These are phyloP conservation scores for Euphonia xanthogaster DNA, from an alignment of 2,797 vertebrate genomes.

Conservation along the genomic window DNA sequence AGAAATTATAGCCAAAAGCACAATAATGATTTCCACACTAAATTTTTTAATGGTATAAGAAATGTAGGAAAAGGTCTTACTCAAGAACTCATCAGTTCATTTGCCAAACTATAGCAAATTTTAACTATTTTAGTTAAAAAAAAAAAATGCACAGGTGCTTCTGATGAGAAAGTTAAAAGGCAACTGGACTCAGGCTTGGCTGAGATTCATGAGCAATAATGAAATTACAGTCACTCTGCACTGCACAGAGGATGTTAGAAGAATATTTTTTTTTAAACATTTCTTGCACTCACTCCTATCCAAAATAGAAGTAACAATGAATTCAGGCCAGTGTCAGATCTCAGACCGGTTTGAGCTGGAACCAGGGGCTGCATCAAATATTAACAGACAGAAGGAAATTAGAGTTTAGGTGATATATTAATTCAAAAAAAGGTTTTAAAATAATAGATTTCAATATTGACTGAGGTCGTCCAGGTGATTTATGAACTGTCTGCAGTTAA, in stretches of 20 bases:
- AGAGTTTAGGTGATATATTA: background rate
- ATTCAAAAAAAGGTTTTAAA: background rate
- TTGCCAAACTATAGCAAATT: background rate
- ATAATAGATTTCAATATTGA: background rate
- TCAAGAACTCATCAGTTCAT: background rate
- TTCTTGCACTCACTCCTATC: constrained; percentile 1
- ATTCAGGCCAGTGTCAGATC: background rate
- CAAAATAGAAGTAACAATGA: background rate
- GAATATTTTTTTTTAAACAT: background rate
- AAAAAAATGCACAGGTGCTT: background rate
- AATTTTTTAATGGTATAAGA: constrained; percentile 42
- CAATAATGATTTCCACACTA: constrained; percentile 56
- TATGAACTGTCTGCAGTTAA: background rate
- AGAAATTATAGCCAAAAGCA: constrained; percentile 51
- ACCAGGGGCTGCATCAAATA: background rate
- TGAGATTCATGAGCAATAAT: background rate
- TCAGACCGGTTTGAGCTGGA: background rate
- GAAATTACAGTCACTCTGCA: background rate
- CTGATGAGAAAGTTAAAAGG: background rate
- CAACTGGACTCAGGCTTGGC: background rate
- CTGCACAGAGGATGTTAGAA: background rate
- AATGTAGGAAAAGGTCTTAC: constrained; percentile 2
- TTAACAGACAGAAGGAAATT: background rate
- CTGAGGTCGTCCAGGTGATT: background rate
- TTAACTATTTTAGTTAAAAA: background rate